Percentiles rank a stretch among this genome's conserved stretches.
Evolutionary conservation across 37 sponge, comb jelly and placozoan species (phyloP).

Genomic region (Geodia barretti): DNA sequence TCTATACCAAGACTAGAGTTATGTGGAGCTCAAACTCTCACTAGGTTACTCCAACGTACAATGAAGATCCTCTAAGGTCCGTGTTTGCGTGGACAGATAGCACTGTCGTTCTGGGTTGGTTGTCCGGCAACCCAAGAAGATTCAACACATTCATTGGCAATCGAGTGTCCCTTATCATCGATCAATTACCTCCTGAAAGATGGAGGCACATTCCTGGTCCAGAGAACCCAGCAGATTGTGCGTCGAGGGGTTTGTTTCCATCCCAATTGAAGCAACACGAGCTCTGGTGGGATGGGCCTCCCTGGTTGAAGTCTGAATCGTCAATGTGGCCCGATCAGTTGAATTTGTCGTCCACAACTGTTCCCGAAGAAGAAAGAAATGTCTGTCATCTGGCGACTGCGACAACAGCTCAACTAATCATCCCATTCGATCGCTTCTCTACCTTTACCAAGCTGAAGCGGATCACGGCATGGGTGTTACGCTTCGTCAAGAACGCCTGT

Average conservation of each 20-base stretch:
- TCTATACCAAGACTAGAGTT: constrained; percentile 34
- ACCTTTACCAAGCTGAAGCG: constrained; percentile 1
- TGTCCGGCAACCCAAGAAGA: constrained; percentile 20
- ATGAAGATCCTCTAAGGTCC: constrained; percentile 10
- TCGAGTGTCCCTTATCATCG: constrained; percentile 27
- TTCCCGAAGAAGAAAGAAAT: constrained; percentile 9
- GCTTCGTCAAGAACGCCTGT: constrained; percentile 8
- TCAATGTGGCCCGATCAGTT: background rate
- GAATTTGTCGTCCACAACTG: background rate
- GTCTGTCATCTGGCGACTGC: constrained; percentile 6
- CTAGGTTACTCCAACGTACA: constrained; percentile 9
- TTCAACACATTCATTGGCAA: constrained; percentile 48
- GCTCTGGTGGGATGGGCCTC: constrained; percentile 42
- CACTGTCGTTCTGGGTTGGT: constrained; percentile 29
- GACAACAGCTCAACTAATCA: background rate
- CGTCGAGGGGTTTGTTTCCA: constrained; percentile 31
- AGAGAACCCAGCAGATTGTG: constrained; percentile 41
- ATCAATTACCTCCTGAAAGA: constrained; percentile 19
- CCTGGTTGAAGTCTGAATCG: background rate
- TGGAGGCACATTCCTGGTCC: constrained; percentile 32
- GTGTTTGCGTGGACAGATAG: constrained; percentile 36
- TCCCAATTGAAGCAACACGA: constrained; percentile 4
- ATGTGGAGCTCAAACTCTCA: constrained; percentile 28
- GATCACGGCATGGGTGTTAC: constrained; percentile 20
- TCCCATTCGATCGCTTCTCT: constrained; percentile 17